Base-by-base conservation (phyloP, 1,140 invertebrate species). In the Cataglyphis hispanica region DNA sequence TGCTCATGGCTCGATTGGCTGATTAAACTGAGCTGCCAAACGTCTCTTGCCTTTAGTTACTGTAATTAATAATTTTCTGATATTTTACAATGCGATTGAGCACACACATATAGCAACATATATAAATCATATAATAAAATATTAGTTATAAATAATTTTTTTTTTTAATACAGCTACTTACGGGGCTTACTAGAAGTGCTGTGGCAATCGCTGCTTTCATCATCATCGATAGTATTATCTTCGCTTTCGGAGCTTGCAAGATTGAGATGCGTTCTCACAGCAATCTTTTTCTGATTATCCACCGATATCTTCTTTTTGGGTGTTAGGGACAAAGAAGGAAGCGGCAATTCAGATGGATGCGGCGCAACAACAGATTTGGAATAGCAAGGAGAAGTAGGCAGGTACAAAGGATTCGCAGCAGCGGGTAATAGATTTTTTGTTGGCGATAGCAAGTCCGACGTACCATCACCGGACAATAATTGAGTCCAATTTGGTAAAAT, bases 1-100 rank as follows among this genome's bases (percentile, higher is more conserved):
- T 50, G n/a, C 87, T 91, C 80, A 94, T 50, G 91, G 91, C 81
- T 95, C 92, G 61, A 94, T 92, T 13, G 93, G 94, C 50, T 94
- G 93, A 86, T 93, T 93, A 84, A 95, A 95, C 60, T 95, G 95
- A 19, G 95, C 95, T 74, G 94, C 94, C 40, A 95, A 86, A 53
- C 94, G 94, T 85, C 94, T 93, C 87, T 95, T 95, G 16, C 92
- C 92, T 61, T 90, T 88, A 56, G 91, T 92, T 77, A 92, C 93
- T 94, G 72, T 43, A 92, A 83, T 46, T 67, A 85, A 85, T 27
- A 86, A 27, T 84, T 50, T 56, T 1, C 19, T 69, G n/a, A 61
- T 77, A 70, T 53, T 67, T 67, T 43, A 46, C 46, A 43, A 64
- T 61, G 83, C 53, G 31, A 72, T 58, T 58, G 11, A 64, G 0